phyloP scores from a whole-genome alignment of 2,113 vertebrate species.

The Tricholaema leucomelas region DNA sequence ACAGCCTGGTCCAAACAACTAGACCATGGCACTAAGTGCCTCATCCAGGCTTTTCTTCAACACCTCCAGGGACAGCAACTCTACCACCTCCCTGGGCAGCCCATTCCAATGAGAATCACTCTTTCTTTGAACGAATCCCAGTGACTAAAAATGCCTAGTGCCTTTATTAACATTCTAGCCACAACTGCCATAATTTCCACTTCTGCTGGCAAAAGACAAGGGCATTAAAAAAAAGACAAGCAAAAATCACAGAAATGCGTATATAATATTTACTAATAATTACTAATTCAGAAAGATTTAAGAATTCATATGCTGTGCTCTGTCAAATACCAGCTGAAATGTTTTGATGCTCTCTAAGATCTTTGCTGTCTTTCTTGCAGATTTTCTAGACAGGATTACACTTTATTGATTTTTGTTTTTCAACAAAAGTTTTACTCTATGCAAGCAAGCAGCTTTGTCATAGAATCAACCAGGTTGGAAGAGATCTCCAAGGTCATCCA shows the following conservation, averaged over 20 bases:
- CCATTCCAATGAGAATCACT: too few species aligned
- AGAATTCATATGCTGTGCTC: neutral
- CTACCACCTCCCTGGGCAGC: too few species aligned
- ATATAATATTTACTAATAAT: slow-evolving; percentile 17
- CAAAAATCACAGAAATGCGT: neutral
- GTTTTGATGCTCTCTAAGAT: neutral
- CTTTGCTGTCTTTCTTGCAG: neutral
- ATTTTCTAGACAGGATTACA: neutral
- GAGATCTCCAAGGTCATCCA: too few species aligned
- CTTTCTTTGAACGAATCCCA: too few species aligned
- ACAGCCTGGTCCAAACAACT: too few species aligned
- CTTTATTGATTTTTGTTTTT: neutral
- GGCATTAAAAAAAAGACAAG: neutral
- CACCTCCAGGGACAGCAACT: too few species aligned
- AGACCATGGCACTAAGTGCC: too few species aligned
- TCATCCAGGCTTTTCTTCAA: too few species aligned
- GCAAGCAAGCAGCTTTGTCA: neutral
- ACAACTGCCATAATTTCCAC: neutral
- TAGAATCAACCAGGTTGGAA: too few species aligned
- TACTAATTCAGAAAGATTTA: slow-evolving; percentile 4
- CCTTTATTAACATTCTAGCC: neutral
- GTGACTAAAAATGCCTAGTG: neutral
- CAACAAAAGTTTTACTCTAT: neutral
- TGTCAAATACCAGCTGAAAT: neutral
- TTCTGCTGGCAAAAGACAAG: neutral